A percentile compares a stretch with the other conserved stretches of the same genome.
Evolutionary conservation across 2,113 vertebrate genomes (phyloP).

Genomic region (Lycaon pictus): DNA sequence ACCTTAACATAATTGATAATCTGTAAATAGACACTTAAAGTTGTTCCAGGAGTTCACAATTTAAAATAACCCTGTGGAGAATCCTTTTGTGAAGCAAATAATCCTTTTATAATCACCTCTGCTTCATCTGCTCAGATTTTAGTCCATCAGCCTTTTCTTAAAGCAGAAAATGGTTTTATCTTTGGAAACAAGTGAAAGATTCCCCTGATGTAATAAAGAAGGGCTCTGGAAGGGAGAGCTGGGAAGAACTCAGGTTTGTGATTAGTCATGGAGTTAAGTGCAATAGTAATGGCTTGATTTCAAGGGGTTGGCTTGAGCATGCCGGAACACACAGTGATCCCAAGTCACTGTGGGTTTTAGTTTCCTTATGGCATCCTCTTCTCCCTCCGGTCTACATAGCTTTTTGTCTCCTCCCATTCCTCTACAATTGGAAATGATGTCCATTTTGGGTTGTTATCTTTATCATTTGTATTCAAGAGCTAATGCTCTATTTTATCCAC

Average conservation of each 20-base stretch:
- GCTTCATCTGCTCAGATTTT: conserved; percentile 47
- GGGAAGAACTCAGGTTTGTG: background rate
- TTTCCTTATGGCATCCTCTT: background rate
- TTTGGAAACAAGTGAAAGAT: background rate
- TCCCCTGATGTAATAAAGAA: background rate
- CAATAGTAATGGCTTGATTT: background rate
- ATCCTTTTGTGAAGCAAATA: conserved; percentile 70
- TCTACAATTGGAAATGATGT: background rate
- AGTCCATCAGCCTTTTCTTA: conserved; percentile 7
- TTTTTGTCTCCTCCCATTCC: background rate
- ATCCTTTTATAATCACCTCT: conserved; percentile 63
- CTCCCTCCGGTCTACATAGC: background rate
- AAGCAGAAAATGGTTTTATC: background rate
- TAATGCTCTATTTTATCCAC: background rate
- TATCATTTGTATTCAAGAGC: background rate
- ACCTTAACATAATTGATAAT: conserved; percentile 8
- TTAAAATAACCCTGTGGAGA: conserved; percentile 58
- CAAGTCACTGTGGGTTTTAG: background rate
- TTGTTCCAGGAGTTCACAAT: background rate
- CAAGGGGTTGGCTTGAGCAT: background rate
- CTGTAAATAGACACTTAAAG: conserved; percentile 56
- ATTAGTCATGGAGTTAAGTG: background rate
- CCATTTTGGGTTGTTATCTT: background rate
- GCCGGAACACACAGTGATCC: background rate
- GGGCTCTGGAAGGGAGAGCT: background rate